A percentile compares a stretch with the other conserved stretches of the same genome.
Evolutionary conservation across 2,888 invertebrate genomes (phyloP).

Genomic region (Silvanus unidentatus): DNA sequence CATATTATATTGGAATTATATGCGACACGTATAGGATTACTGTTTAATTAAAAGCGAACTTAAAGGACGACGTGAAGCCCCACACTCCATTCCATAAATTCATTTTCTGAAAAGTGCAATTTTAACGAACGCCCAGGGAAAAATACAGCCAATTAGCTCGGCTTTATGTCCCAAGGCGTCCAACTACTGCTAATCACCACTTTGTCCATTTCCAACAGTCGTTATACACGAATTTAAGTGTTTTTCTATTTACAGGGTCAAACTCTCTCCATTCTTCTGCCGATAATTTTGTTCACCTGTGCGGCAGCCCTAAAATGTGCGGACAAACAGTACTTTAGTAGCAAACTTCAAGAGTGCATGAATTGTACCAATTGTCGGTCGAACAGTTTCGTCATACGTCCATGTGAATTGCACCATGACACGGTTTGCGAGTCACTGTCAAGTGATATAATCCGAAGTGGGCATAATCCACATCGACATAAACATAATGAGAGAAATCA

Average conservation of each 20-base stretch:
- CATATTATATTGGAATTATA: no score
- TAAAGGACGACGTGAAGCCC: no score
- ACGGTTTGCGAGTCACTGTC: constrained; percentile 64
- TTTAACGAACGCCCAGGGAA: no score
- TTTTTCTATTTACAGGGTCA: no score
- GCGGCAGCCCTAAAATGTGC: constrained; percentile 36
- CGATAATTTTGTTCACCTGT: constrained; percentile 18
- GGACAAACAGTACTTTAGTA: constrained; percentile 63
- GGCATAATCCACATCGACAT: constrained; percentile 13
- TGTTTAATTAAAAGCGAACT: no score
- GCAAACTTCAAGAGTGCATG: constrained; percentile 57
- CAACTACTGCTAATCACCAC: constrained; percentile 27
- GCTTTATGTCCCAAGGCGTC: no score
- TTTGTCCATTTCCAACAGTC: constrained; percentile 32
- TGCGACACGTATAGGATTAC: no score
- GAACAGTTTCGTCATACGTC: constrained; percentile 58
- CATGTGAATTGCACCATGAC: constrained; percentile 70
- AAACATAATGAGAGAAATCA: not conserved
- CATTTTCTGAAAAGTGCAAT: no score
- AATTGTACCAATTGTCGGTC: constrained; percentile 66
- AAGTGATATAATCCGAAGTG: constrained; percentile 46
- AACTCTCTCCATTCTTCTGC: constrained; percentile 29
- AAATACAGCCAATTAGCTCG: no score
- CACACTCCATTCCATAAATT: no score
- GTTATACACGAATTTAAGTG: no score